Evolutionary conservation across 1,140 invertebrate genomes (phyloP).

Genomic region (Dryas iulia): DNA sequence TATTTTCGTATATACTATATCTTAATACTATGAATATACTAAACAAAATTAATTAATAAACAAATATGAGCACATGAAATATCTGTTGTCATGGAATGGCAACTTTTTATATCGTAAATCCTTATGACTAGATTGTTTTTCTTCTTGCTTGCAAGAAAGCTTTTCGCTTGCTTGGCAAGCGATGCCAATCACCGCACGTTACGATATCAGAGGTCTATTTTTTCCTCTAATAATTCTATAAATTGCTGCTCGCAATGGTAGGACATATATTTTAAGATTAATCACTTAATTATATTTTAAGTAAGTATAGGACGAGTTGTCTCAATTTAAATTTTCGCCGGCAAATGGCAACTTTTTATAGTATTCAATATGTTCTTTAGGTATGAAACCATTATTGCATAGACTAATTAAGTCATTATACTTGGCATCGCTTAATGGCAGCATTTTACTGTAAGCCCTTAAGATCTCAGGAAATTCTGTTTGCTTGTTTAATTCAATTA

Average conservation of each 20-base stretch:
- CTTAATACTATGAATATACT: neutral
- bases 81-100: no score
- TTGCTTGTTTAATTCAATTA: neutral
- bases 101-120: neutral
- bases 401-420: conserved; percentile 3
- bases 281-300: neutral
- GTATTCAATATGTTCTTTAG: neutral
- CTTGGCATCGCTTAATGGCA: neutral
- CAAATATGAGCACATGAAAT: neutral
- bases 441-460: neutral
- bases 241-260: no score
- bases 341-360: neutral
- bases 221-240: no score
- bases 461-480: neutral
- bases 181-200: no score
- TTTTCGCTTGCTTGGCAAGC: no score
- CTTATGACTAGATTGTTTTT: neutral
- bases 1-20: neutral
- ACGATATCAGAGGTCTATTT: no score
- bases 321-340: neutral
- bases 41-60: neutral
- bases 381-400: conserved; percentile 3
- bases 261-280: no score
- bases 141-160: no score
- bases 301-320: neutral